phyloP scores from a whole-genome alignment of 2,113 vertebrate genomes.

The Felis chaus region DNA sequence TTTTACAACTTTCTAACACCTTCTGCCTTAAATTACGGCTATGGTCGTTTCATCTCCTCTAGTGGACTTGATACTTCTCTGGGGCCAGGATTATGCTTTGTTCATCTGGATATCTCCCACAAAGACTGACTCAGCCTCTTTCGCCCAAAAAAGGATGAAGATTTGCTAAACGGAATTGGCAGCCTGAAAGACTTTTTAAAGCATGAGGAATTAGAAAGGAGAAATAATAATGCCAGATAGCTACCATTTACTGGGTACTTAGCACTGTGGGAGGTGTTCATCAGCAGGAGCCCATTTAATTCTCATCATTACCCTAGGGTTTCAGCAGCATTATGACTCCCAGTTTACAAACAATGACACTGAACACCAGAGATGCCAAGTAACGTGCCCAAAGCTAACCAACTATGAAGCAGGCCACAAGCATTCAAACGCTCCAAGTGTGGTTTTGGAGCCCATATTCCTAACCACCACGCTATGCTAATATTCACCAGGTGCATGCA shows the following conservation, averaged over 20 bases:
- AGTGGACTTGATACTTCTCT: neutral
- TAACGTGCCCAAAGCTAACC: neutral
- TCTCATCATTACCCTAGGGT: neutral
- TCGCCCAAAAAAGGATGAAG: neutral
- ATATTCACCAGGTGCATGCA: no score
- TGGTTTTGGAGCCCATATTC: neutral
- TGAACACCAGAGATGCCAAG: neutral
- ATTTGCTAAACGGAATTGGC: neutral
- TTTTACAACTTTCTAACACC: neutral
- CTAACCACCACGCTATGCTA: neutral
- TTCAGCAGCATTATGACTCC: neutral
- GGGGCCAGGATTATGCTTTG: neutral
- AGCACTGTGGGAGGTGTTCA: neutral
- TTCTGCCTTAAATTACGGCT: neutral
- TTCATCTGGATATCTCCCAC: neutral
- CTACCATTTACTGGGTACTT: neutral
- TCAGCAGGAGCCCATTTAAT: neutral
- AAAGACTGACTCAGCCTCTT: neutral
- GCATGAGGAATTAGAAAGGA: neutral
- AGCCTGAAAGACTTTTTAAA: conserved; percentile 1
- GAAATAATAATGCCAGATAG: neutral
- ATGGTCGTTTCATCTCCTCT: neutral
- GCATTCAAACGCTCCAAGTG: no score
- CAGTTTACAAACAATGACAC: neutral
- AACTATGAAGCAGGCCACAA: neutral